These are phyloP conservation scores for Mesodorylaimus sp. DNA, from an alignment of 2,888 invertebrate genomes.

Conservation along the genomic window DNA sequence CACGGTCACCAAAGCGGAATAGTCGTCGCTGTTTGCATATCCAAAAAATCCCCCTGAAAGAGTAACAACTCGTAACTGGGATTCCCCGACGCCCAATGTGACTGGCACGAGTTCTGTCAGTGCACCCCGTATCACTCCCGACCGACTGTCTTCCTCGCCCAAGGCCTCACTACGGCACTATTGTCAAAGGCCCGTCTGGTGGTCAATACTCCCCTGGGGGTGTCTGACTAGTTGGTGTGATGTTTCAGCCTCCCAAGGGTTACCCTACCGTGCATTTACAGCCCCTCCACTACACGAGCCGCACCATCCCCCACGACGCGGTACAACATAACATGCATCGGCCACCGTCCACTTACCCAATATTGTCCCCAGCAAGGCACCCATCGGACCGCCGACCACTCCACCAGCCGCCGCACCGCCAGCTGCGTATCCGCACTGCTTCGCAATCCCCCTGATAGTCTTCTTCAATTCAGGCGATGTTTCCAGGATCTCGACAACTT, in stretches of 20 bases:
- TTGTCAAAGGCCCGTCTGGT: too few species aligned
- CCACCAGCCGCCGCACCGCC: slow-evolving; percentile 10
- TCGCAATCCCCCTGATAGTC: slow-evolving; percentile 9
- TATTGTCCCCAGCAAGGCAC: slow-evolving; percentile 7
- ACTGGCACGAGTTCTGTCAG: neutral
- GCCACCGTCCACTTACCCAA: slow-evolving; percentile 3
- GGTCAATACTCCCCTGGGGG: too few species aligned
- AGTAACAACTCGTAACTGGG: neutral
- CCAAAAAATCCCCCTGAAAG: slow-evolving; percentile 15
- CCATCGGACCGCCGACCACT: slow-evolving; percentile 7
- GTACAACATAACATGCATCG: neutral
- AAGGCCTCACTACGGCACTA: too few species aligned
- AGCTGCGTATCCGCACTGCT: slow-evolving; percentile 6
- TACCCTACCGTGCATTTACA: too few species aligned
- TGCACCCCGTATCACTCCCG: too few species aligned
- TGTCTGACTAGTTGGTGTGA: too few species aligned
- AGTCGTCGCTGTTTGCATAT: slow-evolving; percentile 23
- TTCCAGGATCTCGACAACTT: slow-evolving; percentile 10
- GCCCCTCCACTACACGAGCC: too few species aligned
- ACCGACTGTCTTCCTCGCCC: too few species aligned
- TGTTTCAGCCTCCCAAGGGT: too few species aligned
- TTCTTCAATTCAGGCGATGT: slow-evolving; percentile 8
- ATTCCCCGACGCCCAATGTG: neutral
- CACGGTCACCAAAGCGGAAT: slow-evolving; percentile 23
- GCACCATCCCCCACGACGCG: too few species aligned